These are phyloP conservation scores for Vandiemenella viatica DNA, from an alignment of 2,888 invertebrate species.

Conservation along the genomic window DNA sequence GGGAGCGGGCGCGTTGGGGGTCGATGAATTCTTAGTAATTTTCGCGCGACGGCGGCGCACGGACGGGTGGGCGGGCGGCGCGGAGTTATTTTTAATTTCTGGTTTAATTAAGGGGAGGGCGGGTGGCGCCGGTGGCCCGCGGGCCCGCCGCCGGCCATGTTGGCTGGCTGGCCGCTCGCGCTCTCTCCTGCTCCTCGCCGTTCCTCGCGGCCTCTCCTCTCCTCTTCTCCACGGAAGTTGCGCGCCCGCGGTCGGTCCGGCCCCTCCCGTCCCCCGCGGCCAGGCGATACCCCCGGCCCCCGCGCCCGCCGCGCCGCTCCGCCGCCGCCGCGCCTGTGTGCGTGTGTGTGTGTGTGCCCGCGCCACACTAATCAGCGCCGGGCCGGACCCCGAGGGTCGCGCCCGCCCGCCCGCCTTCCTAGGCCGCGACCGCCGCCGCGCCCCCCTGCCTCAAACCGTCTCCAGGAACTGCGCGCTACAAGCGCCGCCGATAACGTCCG, in stretches of 20 bases:
- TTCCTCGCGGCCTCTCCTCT: conserved; percentile 15
- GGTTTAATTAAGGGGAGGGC: too few species aligned
- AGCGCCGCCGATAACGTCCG: conserved; percentile 5
- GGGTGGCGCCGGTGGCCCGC: not conserved
- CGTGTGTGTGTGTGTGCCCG: too few species aligned
- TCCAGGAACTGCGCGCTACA: too few species aligned
- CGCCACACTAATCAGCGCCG: conserved; percentile 13
- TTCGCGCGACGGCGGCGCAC: too few species aligned
- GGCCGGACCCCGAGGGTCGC: conserved; percentile 9
- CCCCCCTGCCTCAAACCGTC: too few species aligned
- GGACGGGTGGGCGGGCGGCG: too few species aligned
- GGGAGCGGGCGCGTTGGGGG: too few species aligned
- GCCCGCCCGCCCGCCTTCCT: not conserved
- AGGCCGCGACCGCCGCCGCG: conserved; percentile 5
- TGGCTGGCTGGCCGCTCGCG: not conserved
- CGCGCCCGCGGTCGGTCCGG: conserved; percentile 3
- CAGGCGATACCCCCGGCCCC: too few species aligned
- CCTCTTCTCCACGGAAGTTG: conserved; percentile 18
- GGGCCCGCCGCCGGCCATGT: not conserved
- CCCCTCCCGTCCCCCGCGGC: conserved; percentile 1
- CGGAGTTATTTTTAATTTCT: too few species aligned
- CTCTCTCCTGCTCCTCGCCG: not conserved
- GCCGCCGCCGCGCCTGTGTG: not conserved
- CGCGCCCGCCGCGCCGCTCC: not conserved
- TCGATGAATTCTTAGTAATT: too few species aligned